Evolutionary conservation across 1,140 invertebrate species (phyloP).

Genomic region (Artemia franciscana): DNA sequence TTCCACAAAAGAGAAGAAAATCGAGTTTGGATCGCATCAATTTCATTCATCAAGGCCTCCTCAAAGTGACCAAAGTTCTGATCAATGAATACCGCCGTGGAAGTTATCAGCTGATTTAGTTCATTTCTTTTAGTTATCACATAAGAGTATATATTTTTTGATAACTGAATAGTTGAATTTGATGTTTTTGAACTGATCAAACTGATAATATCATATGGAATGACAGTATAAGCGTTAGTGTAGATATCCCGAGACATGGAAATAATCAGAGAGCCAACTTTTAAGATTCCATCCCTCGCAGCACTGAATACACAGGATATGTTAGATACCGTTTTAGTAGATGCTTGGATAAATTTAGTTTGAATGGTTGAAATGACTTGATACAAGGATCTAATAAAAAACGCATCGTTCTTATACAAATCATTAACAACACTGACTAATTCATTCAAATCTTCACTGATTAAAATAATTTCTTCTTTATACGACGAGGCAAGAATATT

Average conservation of each 20-base stretch:
- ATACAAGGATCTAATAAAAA: neutral
- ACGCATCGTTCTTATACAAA: neutral
- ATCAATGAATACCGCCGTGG: too few species aligned
- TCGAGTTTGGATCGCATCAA: neutral
- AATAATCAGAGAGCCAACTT: too few species aligned
- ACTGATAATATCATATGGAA: too few species aligned
- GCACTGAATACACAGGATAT: neutral
- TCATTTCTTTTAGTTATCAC: too few species aligned
- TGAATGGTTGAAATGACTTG: neutral
- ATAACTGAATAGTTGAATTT: too few species aligned
- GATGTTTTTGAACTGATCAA: too few species aligned
- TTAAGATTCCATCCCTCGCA: too few species aligned
- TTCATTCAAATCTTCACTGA: constrained; percentile 9
- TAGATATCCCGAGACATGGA: too few species aligned
- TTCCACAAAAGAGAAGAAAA: neutral
- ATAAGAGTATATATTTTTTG: too few species aligned
- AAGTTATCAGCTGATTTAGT: too few species aligned
- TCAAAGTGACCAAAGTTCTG: too few species aligned
- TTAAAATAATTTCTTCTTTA: constrained; percentile 8
- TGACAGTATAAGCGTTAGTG: too few species aligned
- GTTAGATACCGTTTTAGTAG: neutral
- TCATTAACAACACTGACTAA: neutral
- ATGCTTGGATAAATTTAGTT: neutral
- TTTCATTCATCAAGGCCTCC: neutral
- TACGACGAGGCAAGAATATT: constrained; percentile 6